Evolutionary conservation across 2,113 vertebrate species (phyloP).

Genomic region (Psittacara wagleri): DNA sequence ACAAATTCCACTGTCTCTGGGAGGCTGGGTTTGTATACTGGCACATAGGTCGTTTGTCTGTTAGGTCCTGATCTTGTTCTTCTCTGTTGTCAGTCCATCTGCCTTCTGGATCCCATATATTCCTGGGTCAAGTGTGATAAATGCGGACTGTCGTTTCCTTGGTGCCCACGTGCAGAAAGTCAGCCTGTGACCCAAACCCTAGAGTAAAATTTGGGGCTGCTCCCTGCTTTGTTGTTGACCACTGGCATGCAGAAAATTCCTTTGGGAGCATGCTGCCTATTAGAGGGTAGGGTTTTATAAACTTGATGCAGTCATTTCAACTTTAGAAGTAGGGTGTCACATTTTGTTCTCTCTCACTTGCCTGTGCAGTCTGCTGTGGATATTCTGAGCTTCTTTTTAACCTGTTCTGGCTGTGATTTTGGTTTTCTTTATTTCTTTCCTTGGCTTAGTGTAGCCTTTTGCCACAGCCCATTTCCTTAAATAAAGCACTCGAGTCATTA

Average conservation of each 20-base stretch:
- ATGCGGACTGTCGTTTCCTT: accelerated
- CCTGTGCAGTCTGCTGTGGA: neutral
- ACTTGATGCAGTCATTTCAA: neutral
- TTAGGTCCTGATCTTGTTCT: neutral
- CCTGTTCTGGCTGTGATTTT: neutral
- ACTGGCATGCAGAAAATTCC: neutral
- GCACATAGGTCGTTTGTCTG: neutral
- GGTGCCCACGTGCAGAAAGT: neutral
- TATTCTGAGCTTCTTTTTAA: neutral
- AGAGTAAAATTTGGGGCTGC: neutral
- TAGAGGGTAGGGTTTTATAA: neutral
- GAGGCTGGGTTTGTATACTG: neutral
- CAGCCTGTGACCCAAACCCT: neutral
- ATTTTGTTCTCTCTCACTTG: neutral
- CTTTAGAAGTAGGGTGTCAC: neutral
- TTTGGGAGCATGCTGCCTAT: accelerated
- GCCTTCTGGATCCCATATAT: neutral
- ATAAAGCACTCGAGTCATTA: neutral
- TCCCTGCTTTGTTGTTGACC: neutral
- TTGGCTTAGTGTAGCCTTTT: neutral
- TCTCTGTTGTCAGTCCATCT: neutral
- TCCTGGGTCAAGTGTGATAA: neutral
- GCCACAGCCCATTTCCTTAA: neutral
- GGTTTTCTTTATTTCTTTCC: neutral
- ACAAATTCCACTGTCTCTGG: neutral